Evolutionary conservation across 2,888 invertebrate species (phyloP).

Genomic region (Mythimna vitellina): DNA sequence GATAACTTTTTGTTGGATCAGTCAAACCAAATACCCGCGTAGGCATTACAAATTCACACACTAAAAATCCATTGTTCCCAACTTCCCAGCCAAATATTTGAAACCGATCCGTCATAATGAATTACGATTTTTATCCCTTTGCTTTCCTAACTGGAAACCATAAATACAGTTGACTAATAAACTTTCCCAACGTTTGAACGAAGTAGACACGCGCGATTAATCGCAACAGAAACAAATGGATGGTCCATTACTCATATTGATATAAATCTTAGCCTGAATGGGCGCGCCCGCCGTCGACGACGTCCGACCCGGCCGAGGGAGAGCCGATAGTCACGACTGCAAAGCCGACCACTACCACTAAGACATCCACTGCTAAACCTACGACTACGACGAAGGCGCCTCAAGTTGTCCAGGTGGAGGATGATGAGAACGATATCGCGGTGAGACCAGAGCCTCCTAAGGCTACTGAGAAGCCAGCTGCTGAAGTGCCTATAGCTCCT

Average conservation of each 20-base stretch:
- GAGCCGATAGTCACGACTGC: slow-evolving; percentile 74
- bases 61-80: slow-evolving; percentile 1
- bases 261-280: slow-evolving; percentile 93
- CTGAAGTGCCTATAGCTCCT: slow-evolving; percentile 64
- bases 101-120: slow-evolving; percentile 37
- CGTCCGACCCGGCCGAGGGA: slow-evolving; percentile 89
- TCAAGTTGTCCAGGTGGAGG: slow-evolving; percentile 43
- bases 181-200: slow-evolving; percentile 62
- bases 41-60: background rate
- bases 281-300: slow-evolving; percentile 94
- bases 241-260: slow-evolving; percentile 72
- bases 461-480: slow-evolving; percentile 58
- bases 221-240: slow-evolving; percentile 69
- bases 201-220: slow-evolving; percentile 70
- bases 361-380: slow-evolving; percentile 65
- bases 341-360: slow-evolving; percentile 70
- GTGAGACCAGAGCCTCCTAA: slow-evolving; percentile 66
- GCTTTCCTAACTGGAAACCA: slow-evolving; percentile 48
- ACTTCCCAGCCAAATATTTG: slow-evolving; percentile 18
- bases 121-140: slow-evolving; percentile 32
- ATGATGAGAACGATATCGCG: slow-evolving; percentile 66
- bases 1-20: background rate
- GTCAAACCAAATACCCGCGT: background rate
- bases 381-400: slow-evolving; percentile 49
- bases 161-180: slow-evolving; percentile 64